phyloP scores from a whole-genome alignment of 2,113 vertebrate species.

The Orthonyx spaldingii region DNA sequence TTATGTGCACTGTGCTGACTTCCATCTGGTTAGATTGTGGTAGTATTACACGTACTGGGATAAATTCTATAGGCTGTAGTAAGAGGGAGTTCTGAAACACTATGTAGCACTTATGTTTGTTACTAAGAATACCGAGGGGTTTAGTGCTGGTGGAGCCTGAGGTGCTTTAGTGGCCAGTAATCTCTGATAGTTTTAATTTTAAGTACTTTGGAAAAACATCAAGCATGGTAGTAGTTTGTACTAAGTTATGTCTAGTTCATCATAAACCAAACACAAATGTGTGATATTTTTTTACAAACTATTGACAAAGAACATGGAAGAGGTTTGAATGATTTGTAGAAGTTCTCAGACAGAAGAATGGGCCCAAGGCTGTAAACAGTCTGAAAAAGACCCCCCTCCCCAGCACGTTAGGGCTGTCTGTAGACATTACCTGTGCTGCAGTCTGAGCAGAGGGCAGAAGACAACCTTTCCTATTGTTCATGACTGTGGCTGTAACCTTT shows the following conservation, averaged over 20 bases:
- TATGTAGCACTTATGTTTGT: not conserved
- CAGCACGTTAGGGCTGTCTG: not conserved
- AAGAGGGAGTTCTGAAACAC: not conserved
- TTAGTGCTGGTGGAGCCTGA: not conserved
- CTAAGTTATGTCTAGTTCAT: not conserved
- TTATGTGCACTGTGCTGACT: not conserved
- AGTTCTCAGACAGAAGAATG: not conserved
- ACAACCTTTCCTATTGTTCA: not conserved
- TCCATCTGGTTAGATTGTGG: not conserved
- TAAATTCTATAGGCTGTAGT: not conserved
- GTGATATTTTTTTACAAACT: not conserved
- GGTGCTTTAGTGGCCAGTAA: not conserved
- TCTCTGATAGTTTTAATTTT: constrained; percentile 2
- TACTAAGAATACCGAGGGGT: not conserved
- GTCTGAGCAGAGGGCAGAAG: not conserved
- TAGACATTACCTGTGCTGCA: not conserved
- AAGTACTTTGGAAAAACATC: not conserved
- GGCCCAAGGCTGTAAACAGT: not conserved
- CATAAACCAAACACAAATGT: not conserved
- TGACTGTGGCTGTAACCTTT: not conserved
- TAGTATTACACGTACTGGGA: not conserved
- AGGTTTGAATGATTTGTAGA: not conserved
- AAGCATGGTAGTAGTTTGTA: not conserved
- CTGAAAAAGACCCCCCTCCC: not conserved
- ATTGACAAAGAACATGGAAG: not conserved